Evolutionary conservation across 2,113 vertebrate species (phyloP), one percentile per base, ranked within the genome.

Genomic region (Eretmochelys imbricata): DNA sequence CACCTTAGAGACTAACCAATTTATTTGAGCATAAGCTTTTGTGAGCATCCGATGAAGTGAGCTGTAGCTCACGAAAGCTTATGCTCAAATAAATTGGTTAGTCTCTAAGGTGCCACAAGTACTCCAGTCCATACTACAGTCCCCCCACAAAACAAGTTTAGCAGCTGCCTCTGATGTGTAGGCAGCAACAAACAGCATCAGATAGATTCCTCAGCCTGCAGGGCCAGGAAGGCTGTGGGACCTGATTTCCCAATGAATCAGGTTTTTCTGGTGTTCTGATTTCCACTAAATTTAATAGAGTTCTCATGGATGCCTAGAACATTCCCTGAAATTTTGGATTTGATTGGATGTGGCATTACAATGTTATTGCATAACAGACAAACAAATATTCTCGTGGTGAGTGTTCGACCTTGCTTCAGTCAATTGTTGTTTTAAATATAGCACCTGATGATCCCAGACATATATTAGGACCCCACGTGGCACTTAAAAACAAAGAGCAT

Each of bases 371-470:
- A 1, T 78, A 85, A 54, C 27, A 91, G 83, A 82, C 53, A 54
- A 54, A 42, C 42, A 42, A 54, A 54, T 54, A 3, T 54, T 54
- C 53, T 54, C 53, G 20, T 54, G 53, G 88, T 35, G 3, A 48
- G 24, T 16, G 27, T 93, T 59, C 48, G 80, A 29, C 91, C 85
- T 84, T 79, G 82, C 38, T 51, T 91, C 79, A 88, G 57, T 0
- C 65, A 93, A 50, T 94, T 75, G 91, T 79, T 94, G 72, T 48
- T 89, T 79, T 75, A 87, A 54, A 55, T 24, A 55, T 87, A 91
- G 54, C 11, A 90, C 48, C 51, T 54, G 72, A 94, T 55, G 46
- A 89, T 42, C 6, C 90, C 13, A 31, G 46, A 48, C 29, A 7
- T 54, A 3, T 72, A 22, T 80, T 4, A 84, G 48, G 75, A 19